Evolutionary conservation across 1,140 invertebrate species (phyloP).

Genomic region (Laupala kohalensis): DNA sequence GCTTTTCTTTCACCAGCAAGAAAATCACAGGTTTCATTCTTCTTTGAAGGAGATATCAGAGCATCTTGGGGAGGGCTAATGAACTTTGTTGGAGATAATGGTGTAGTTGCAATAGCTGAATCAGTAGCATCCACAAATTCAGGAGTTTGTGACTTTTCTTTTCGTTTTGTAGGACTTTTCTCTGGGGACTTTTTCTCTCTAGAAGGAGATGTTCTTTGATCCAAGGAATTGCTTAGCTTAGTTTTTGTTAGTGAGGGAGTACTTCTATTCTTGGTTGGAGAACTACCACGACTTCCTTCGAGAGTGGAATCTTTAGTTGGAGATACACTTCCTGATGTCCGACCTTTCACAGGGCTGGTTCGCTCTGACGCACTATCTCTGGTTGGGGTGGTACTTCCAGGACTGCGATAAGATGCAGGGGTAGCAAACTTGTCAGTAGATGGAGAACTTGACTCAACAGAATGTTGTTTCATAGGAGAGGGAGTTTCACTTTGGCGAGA

Average conservation of each 20-base stretch:
- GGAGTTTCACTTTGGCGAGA: background rate
- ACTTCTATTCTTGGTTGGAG: background rate
- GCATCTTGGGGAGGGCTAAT: background rate
- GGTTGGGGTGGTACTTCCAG: background rate
- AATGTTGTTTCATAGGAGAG: background rate
- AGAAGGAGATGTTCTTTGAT: background rate
- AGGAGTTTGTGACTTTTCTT: slow-evolving; percentile 4
- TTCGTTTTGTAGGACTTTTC: background rate
- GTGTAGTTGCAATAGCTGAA: background rate
- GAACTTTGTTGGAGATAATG: background rate
- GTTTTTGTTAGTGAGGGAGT: slow-evolving; percentile 9
- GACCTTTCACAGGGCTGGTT: background rate
- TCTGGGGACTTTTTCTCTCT: background rate
- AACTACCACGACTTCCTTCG: background rate
- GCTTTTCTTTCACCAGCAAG: slow-evolving; percentile 21
- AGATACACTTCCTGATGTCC: background rate
- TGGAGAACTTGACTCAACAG: background rate
- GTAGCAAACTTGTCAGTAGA: slow-evolving; percentile 12
- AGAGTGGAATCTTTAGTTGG: background rate
- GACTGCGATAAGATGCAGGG: background rate
- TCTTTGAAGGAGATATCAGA: slow-evolving; percentile 9
- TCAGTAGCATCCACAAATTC: background rate
- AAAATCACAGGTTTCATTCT: slow-evolving; percentile 27
- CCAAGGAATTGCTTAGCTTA: background rate
- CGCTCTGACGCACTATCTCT: background rate